Conservation (phyloP, 2,888 invertebrate species). For the Orthosia gracilis region DNA sequence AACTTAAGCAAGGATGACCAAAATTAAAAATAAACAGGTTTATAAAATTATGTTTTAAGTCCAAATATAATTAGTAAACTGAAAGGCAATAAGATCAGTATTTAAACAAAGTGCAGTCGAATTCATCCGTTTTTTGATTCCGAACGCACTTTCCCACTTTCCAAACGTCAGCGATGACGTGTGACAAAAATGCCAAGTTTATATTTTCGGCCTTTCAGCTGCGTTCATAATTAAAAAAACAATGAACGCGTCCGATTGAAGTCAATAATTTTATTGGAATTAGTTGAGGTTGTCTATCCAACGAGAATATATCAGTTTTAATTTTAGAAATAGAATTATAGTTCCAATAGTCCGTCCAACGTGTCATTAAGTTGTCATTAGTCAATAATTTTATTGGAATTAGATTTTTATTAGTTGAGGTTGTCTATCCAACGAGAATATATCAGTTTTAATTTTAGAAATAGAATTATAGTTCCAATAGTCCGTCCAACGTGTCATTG, state of each 20-base stretch:
- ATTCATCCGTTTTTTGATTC: slow-evolving; percentile 31
- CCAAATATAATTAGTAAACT: neutral
- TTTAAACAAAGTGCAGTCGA: neutral
- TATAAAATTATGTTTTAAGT: fast-evolving
- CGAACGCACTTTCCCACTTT: slow-evolving; percentile 70
- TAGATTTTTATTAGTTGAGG: too few relatives aligned
- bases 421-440: too few relatives aligned
- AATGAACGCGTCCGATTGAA: slow-evolving; percentile 64
- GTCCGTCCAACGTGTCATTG: too few relatives aligned
- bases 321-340: too few relatives aligned
- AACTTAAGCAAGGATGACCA: fast-evolving
- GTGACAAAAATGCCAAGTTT: slow-evolving; percentile 66
- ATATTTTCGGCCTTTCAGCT: slow-evolving; percentile 65
- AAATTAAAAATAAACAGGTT: too few relatives aligned
- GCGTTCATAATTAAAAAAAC: slow-evolving; percentile 69
- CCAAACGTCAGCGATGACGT: slow-evolving; percentile 86
- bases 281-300: too few relatives aligned
- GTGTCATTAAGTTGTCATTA: too few relatives aligned
- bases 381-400: too few relatives aligned
- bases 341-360: too few relatives aligned
- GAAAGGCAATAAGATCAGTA: neutral
- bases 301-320: too few relatives aligned
- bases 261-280: neutral
- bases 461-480: too few relatives aligned
- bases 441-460: too few relatives aligned